A percentile compares a stretch with the other conserved stretches of the same genome.
phyloP scores from a whole-genome alignment of 2,888 invertebrate species.

The Incurvaria masculella region DNA sequence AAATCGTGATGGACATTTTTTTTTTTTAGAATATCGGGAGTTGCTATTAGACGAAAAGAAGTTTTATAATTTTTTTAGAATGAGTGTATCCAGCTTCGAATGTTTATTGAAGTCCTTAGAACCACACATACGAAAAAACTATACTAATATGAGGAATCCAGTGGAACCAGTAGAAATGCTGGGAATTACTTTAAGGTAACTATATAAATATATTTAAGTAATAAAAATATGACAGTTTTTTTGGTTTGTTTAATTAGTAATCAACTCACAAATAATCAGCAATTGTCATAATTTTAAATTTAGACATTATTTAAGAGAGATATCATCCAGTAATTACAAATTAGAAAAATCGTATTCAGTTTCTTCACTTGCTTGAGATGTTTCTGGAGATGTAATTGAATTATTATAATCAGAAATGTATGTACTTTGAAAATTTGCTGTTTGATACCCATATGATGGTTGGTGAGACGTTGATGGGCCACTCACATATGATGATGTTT shows the following conservation, averaged over 20 bases:
- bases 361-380: slow-evolving; percentile 12
- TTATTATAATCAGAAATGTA: neutral
- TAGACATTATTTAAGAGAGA: neutral
- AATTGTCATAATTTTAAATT: too few relatives aligned
- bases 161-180: slow-evolving; percentile 21
- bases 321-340: slow-evolving; percentile 3
- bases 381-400: slow-evolving; percentile 10
- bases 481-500: slow-evolving; percentile 7
- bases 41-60: too few relatives aligned
- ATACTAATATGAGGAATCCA: slow-evolving; percentile 21
- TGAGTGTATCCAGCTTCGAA: slow-evolving; percentile 18
- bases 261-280: neutral
- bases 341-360: slow-evolving; percentile 6
- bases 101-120: slow-evolving; percentile 19
- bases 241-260: neutral
- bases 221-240: slow-evolving; percentile 11
- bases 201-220: too few relatives aligned
- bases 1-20: too few relatives aligned
- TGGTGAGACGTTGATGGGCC: slow-evolving; percentile 4
- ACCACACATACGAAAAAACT: slow-evolving; percentile 20
- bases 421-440: slow-evolving; percentile 12
- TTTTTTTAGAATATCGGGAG: too few relatives aligned
- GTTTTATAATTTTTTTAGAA: slow-evolving; percentile 17
- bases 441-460: slow-evolving; percentile 15
- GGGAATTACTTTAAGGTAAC: slow-evolving; percentile 21